These are phyloP conservation scores for Onychorhynchus coronatus DNA, from an alignment of 2,113 vertebrate species.

Conservation along the genomic window DNA sequence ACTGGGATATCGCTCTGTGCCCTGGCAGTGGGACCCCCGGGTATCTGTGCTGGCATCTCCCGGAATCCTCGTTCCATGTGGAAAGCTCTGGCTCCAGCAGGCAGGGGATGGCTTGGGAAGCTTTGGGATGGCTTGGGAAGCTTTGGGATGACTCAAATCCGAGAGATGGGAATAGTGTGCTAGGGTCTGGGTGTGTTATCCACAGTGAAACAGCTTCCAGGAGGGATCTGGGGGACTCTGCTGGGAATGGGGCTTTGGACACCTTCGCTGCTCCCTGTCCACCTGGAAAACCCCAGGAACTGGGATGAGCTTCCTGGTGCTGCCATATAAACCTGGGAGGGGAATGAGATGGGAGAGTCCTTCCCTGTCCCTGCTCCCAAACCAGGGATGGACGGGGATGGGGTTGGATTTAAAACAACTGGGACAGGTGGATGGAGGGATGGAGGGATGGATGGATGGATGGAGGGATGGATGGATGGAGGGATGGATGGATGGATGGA, in stretches of 20 bases:
- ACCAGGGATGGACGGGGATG: not conserved
- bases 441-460: not conserved
- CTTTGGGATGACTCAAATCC: not conserved
- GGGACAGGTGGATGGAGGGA: not conserved
- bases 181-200: not conserved
- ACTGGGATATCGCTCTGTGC: fast-evolving
- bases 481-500: not conserved
- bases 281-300: not conserved
- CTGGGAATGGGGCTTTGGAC: not conserved
- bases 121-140: not conserved
- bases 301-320: not conserved
- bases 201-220: not conserved
- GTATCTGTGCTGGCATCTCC: not conserved
- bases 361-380: not conserved
- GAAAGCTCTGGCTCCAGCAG: not conserved
- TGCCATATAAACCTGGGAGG: not conserved
- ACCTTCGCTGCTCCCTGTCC: not conserved
- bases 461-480: not conserved
- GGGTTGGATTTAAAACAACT: not conserved
- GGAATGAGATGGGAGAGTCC: not conserved
- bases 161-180: not conserved
- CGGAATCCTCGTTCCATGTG: not conserved
- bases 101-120: not conserved
- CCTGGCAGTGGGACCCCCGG: not conserved
- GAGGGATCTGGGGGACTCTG: fast-evolving